phyloP scores from a whole-genome alignment of 1,140 invertebrate genomes.

The Trigoniulus corallinus region DNA sequence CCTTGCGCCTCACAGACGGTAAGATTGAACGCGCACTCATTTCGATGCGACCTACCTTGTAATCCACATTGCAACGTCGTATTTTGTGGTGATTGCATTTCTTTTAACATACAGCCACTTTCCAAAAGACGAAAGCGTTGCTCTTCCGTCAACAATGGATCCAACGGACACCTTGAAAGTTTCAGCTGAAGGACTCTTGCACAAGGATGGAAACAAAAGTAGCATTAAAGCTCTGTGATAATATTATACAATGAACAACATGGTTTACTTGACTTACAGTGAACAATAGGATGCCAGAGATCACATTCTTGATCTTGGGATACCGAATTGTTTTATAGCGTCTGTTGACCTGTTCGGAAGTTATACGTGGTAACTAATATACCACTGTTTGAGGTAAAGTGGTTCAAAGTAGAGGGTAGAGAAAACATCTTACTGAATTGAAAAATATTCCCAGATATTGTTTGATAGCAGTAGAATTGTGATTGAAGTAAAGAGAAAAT shows the following conservation, averaged over 20 bases:
- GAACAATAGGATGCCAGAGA: background rate
- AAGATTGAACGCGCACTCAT: too few relatives aligned
- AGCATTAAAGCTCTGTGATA: background rate
- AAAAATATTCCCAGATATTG: background rate
- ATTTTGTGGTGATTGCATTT: background rate
- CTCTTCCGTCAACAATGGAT: background rate
- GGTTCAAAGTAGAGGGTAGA: background rate
- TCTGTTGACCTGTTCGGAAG: background rate
- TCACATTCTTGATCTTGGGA: background rate
- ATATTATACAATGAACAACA: background rate
- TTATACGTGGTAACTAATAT: too few relatives aligned
- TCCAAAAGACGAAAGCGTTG: background rate
- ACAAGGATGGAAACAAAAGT: too few relatives aligned
- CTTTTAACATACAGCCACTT: background rate
- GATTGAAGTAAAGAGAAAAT: background rate
- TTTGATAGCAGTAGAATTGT: background rate
- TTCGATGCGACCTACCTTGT: background rate
- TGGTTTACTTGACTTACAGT: background rate
- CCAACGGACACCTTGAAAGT: background rate
- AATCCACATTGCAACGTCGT: background rate
- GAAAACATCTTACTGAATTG: background rate
- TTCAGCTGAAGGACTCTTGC: background rate
- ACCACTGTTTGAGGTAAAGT: background rate
- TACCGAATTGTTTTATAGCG: background rate
- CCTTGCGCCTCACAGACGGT: too few relatives aligned